phyloP scores from a whole-genome alignment of 2,888 invertebrate species.

The Parascotia fuliginaria region DNA sequence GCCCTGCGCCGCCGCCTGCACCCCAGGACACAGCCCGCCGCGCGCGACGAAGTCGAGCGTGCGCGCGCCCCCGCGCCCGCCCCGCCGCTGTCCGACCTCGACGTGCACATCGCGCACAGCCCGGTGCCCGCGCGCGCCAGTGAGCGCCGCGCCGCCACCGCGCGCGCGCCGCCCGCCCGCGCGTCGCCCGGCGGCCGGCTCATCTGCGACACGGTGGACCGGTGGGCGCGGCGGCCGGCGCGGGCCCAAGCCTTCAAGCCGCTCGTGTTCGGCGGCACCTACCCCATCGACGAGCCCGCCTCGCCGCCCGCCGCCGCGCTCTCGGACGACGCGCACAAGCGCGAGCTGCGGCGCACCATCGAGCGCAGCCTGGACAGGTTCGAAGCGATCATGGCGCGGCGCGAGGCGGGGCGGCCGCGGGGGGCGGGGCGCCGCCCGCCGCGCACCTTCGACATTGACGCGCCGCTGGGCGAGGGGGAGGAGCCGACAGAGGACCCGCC shows the following conservation, averaged over 20 bases:
- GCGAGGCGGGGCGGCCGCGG: constrained; percentile 29
- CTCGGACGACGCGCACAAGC: constrained; percentile 18
- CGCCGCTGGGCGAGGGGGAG: constrained; percentile 27
- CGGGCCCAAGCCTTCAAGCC: constrained; percentile 79
- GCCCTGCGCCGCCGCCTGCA: constrained; percentile 46
- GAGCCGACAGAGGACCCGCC: constrained; percentile 29
- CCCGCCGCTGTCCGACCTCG: constrained; percentile 37
- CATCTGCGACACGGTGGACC: constrained; percentile 87
- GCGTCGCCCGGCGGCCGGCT: constrained; percentile 71
- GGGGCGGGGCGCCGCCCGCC: constrained; percentile 15
- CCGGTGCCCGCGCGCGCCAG: constrained; percentile 9
- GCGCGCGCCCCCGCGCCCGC: constrained; percentile 40
- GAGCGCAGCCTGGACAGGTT: constrained; percentile 80
- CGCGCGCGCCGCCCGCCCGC: constrained; percentile 19
- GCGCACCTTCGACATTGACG: constrained; percentile 53
- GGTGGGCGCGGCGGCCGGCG: constrained; percentile 76
- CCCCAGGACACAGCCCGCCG: constrained; percentile 27
- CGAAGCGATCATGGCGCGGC: constrained; percentile 67
- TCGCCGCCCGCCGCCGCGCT: constrained; percentile 41
- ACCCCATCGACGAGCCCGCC: constrained; percentile 92
- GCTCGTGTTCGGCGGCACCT: constrained; percentile 94
- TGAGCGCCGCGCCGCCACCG: constrained; percentile 61
- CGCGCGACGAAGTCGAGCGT: constrained; percentile 10
- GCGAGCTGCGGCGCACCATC: constrained; percentile 65
- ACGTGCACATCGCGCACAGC: constrained; percentile 8